phyloP scores from a whole-genome alignment of 1,140 invertebrate species.

The Semibalanus balanoides region DNA sequence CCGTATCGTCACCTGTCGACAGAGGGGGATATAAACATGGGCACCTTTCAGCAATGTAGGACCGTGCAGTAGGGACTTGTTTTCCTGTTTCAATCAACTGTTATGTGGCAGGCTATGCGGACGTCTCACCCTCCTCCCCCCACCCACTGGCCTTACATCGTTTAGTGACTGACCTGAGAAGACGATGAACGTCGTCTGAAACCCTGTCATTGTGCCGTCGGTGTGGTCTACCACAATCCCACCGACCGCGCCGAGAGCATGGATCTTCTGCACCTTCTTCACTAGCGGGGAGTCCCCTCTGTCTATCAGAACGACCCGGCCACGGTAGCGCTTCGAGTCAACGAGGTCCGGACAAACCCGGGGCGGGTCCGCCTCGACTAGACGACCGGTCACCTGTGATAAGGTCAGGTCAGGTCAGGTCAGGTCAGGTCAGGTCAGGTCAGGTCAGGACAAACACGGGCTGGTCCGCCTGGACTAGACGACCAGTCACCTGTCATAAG shows the following conservation, averaged over 20 bases:
- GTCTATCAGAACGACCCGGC: slow-evolving; percentile 67
- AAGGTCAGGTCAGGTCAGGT: no score
- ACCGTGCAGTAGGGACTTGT: background rate
- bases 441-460: no score
- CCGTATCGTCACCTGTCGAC: slow-evolving; percentile 55
- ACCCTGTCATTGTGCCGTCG: slow-evolving; percentile 49
- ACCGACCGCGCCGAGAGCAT: slow-evolving; percentile 64
- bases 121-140: no score
- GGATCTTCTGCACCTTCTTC: slow-evolving; percentile 76
- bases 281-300: slow-evolving; percentile 91
- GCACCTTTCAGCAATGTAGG: no score
- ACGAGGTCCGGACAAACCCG: slow-evolving; percentile 49
- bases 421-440: no score
- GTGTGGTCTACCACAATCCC: slow-evolving; percentile 82
- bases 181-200: slow-evolving; percentile 79
- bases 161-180: slow-evolving; percentile 49
- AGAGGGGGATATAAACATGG: no score
- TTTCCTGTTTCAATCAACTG: background rate
- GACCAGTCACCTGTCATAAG: no score
- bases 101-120: background rate
- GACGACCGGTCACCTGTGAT: slow-evolving; percentile 38
- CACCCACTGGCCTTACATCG: no score
- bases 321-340: slow-evolving; percentile 45
- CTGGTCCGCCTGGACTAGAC: no score
- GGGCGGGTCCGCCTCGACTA: slow-evolving; percentile 50